These are phyloP conservation scores for Agelaius phoeniceus DNA, from an alignment of 2,113 vertebrate genomes.

Conservation along the genomic window DNA sequence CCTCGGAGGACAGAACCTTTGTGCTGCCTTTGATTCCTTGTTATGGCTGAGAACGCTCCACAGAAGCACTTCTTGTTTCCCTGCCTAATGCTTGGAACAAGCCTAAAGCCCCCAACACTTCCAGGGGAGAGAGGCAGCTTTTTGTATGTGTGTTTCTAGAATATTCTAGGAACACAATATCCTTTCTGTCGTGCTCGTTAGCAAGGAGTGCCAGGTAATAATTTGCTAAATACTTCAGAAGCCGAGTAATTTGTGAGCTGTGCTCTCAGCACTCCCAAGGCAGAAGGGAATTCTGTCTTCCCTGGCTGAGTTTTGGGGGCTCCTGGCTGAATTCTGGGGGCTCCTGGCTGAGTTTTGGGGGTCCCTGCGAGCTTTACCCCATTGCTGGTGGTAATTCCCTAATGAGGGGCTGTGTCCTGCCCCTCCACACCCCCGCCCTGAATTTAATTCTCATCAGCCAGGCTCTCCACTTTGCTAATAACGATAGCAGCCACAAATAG, in stretches of 20 bases:
- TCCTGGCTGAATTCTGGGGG: neutral
- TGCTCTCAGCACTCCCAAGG: neutral
- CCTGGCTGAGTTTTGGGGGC: neutral
- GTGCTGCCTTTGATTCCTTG: neutral
- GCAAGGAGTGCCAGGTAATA: constrained; percentile 49
- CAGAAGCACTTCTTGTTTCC: neutral
- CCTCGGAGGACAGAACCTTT: neutral
- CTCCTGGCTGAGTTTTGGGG: neutral
- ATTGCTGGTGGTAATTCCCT: constrained; percentile 42
- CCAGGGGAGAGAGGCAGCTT: neutral
- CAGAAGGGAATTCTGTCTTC: neutral
- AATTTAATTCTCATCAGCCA: constrained; percentile 88
- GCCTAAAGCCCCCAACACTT: neutral
- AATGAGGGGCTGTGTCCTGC: constrained; percentile 59
- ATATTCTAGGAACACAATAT: constrained; percentile 25
- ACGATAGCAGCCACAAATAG: constrained; percentile 91
- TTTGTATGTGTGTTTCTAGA: neutral
- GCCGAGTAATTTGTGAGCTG: neutral
- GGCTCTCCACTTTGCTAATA: constrained; percentile 88
- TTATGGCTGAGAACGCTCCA: neutral
- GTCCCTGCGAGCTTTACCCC: neutral
- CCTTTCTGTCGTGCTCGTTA: neutral
- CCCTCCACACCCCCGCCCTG: constrained; percentile 58
- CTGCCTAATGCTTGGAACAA: neutral
- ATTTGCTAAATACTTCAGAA: constrained; percentile 43